A percentile compares a stretch with the other conserved stretches of the same genome.
Evolutionary conservation across 2,888 invertebrate genomes (phyloP).

Genomic region (Nomada flava): DNA sequence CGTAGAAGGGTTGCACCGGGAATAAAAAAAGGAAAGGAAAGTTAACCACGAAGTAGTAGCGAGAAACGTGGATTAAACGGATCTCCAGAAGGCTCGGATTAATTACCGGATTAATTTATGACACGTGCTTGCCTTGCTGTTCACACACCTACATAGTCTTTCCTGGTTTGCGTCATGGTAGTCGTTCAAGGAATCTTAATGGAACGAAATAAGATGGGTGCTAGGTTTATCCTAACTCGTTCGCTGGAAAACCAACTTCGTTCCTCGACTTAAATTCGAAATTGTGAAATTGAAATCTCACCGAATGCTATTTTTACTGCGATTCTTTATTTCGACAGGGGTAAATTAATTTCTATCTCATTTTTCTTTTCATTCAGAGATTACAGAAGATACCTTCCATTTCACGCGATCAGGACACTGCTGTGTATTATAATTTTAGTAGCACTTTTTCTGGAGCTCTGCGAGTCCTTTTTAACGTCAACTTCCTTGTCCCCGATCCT

Average conservation of each 20-base stretch:
- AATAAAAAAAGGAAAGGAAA: not conserved
- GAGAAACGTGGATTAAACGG: slow-evolving; percentile 30
- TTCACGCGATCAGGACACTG: slow-evolving; percentile 71
- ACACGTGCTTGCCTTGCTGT: slow-evolving; percentile 40
- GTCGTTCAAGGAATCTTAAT: slow-evolving; percentile 34
- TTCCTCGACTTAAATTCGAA: not conserved
- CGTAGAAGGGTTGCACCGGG: not conserved
- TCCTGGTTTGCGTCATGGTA: slow-evolving; percentile 25
- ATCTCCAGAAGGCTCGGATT: slow-evolving; percentile 34
- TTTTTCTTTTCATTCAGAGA: slow-evolving; percentile 44
- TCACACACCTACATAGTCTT: slow-evolving; percentile 1
- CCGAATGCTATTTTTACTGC: too few relatives aligned
- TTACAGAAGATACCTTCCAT: slow-evolving; percentile 66
- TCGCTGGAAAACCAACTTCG: slow-evolving; percentile 15
- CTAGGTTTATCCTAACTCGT: slow-evolving; percentile 7
- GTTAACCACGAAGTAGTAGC: slow-evolving; percentile 17
- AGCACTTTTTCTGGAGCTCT: slow-evolving; percentile 72
- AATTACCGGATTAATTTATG: slow-evolving; percentile 64
- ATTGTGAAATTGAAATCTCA: slow-evolving; percentile 22
- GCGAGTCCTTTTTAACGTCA: slow-evolving; percentile 70
- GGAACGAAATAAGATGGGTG: not conserved
- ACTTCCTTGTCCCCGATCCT: slow-evolving; percentile 69
- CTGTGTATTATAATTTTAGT: slow-evolving; percentile 66
- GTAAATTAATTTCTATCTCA: not conserved
- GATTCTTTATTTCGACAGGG: not conserved